Percentiles rank a stretch among this genome's conserved stretches.
These are phyloP conservation scores for Limnodromus scolopaceus DNA, from an alignment of 2,797 vertebrate species.

Conservation along the genomic window DNA sequence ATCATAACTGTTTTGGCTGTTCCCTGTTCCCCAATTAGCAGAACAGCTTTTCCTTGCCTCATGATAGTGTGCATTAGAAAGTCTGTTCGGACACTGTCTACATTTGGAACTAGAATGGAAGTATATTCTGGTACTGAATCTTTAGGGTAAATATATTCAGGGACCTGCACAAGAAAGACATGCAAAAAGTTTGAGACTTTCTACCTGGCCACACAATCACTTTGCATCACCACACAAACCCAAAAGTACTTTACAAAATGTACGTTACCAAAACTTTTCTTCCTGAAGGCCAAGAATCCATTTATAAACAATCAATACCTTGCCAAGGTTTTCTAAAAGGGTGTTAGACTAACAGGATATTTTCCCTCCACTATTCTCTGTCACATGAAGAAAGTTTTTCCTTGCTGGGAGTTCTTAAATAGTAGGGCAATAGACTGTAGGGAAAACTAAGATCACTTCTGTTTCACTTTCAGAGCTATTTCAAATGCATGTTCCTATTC, in stretches of 20 bases:
- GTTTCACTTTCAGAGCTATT: not conserved
- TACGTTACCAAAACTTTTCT: not conserved
- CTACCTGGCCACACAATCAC: not conserved
- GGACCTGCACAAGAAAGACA: slow-evolving; percentile 66
- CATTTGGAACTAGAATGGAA: slow-evolving; percentile 87
- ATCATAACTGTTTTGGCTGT: slow-evolving; percentile 89
- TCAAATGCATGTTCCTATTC: not conserved
- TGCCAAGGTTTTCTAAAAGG: not conserved
- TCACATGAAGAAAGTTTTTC: not conserved
- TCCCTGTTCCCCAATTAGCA: slow-evolving; percentile 87
- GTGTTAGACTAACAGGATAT: not conserved
- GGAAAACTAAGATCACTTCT: not conserved
- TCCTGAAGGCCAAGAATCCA: not conserved
- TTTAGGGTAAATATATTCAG: slow-evolving; percentile 84
- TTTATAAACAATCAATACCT: not conserved
- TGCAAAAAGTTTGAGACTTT: not conserved
- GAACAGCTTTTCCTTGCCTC: slow-evolving; percentile 85
- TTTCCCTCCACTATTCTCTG: not conserved
- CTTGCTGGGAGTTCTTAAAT: not conserved
- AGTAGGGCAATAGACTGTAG: not conserved
- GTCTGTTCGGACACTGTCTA: slow-evolving; percentile 85
- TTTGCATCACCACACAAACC: not conserved
- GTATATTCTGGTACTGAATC: slow-evolving; percentile 84
- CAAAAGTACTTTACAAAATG: not conserved
- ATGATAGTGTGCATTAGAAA: slow-evolving; percentile 84